Evolutionary conservation across 2,888 invertebrate species (phyloP), one percentile per base, ranked within the genome.

Genomic region (Disparrhopalites patrizii): DNA sequence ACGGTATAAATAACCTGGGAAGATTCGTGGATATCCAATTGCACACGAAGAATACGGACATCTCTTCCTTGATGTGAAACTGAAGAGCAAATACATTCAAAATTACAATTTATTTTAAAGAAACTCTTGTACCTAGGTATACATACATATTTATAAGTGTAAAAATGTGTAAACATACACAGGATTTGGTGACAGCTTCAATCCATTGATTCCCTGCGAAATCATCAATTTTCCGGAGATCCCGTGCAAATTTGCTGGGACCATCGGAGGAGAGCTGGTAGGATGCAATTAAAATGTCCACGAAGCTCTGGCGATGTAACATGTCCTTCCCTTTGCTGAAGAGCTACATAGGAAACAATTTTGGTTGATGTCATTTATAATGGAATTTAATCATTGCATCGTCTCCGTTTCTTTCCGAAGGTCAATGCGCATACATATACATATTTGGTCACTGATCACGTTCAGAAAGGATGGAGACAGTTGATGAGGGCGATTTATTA

Each of bases 1-100:
- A 82, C 2, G 90, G 87, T 65, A 87, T 82, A 47, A 92, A 83
- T 47, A 91, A 81, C 50, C 91, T 82, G 43, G 89, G 89, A 68
- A 89, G 87, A 80, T 93, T 87, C 70, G 87, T 85, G 76, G 86
- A 85, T 27, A 92, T 82, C 92, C 92, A 93, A 77, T 91, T 89
- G 60, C 86, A 85, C 66, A 91, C 87, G 78, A 85, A 92, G 67
- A 87, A 87, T 25, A 86, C 81, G 58, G 89, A 89, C 72, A 92
- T 83, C 55, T 83, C 82, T 67, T 85, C 85, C 79, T 90, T 90
- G 30, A 86, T 86, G 78, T 91, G 89, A 81, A 91, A 92, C 82
- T 83, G 73, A 40, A 79, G 79, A 69, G 50, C 57, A 33, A 15
- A 28, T 43, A 60, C 25, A 56, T 15, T 20, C n/a, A 60, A 30